Evolutionary conservation across 2,113 vertebrate genomes (phyloP).

Genomic region (Pitta sordida): DNA sequence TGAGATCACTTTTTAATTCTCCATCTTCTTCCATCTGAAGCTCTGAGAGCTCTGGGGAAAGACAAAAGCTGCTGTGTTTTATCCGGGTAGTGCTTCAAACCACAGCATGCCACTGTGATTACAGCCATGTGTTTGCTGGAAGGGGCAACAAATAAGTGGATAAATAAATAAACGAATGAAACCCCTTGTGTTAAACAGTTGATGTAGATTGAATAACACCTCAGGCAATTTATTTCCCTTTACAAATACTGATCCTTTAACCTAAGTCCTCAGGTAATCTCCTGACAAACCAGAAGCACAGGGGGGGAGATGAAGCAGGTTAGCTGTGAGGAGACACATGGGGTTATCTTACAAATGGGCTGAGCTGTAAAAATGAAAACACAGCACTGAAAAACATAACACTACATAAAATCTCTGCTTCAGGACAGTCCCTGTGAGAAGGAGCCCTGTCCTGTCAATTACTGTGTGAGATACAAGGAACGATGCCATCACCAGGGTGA

Average conservation of each 20-base stretch:
- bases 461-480: fast-evolving
- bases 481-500: fast-evolving
- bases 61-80: conserved; percentile 22
- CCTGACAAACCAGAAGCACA: not conserved
- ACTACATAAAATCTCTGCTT: not conserved
- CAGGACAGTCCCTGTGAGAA: not conserved
- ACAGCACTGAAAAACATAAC: not conserved
- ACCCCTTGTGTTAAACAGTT: not conserved
- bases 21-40: conserved; percentile 24
- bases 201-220: not conserved
- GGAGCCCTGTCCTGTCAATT: not conserved
- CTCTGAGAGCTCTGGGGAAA: conserved; percentile 12
- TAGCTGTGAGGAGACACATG: not conserved
- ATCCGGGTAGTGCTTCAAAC: not conserved
- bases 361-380: not conserved
- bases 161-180: not conserved
- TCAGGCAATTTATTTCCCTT: not conserved
- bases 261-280: not conserved
- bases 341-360: not conserved
- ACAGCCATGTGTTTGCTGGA: not conserved
- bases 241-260: not conserved
- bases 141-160: not conserved
- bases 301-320: not conserved
- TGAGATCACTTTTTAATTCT: conserved; percentile 50
- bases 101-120: not conserved